phyloP scores from a whole-genome alignment of 2,888 invertebrate species.

The Dynastes maya region DNA sequence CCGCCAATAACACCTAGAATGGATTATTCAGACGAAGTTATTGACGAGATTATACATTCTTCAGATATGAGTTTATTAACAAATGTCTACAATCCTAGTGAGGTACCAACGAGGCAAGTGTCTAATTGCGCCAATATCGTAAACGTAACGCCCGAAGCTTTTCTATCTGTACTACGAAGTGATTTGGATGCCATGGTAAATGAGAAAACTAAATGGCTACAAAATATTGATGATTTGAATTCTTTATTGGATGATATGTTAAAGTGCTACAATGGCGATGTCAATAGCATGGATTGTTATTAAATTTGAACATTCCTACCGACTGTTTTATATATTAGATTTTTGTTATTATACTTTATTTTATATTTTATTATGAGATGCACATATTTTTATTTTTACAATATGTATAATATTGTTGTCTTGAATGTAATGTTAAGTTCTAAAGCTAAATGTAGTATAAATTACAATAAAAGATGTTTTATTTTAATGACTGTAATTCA shows the following conservation, averaged over 20 bases:
- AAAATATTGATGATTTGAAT: constrained; percentile 78
- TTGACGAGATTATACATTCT: constrained; percentile 78
- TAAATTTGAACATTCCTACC: constrained; percentile 60
- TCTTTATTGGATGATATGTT: constrained; percentile 85
- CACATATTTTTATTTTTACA: background rate
- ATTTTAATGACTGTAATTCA: background rate
- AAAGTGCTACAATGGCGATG: constrained; percentile 73
- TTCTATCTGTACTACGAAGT: constrained; percentile 74
- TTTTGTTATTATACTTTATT: constrained; percentile 6
- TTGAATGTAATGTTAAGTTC: constrained; percentile 14
- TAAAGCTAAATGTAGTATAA: constrained; percentile 14
- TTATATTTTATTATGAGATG: constrained; percentile 1
- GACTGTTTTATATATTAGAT: constrained; percentile 23
- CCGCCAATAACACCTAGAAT: constrained; percentile 46
- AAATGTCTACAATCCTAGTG: constrained; percentile 73
- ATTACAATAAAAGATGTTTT: constrained; percentile 3
- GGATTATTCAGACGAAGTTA: constrained; percentile 71
- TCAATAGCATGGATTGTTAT: constrained; percentile 83
- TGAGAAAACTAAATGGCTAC: constrained; percentile 79
- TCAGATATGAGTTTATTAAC: constrained; percentile 77
- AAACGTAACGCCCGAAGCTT: constrained; percentile 74
- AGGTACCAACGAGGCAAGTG: constrained; percentile 60
- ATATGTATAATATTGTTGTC: constrained; percentile 4
- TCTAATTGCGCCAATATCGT: constrained; percentile 63
- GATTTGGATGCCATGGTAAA: constrained; percentile 77